Evolutionary conservation across 2,113 vertebrate genomes (phyloP).

Genomic region (Sinocyclocheilus maitianheensis): DNA sequence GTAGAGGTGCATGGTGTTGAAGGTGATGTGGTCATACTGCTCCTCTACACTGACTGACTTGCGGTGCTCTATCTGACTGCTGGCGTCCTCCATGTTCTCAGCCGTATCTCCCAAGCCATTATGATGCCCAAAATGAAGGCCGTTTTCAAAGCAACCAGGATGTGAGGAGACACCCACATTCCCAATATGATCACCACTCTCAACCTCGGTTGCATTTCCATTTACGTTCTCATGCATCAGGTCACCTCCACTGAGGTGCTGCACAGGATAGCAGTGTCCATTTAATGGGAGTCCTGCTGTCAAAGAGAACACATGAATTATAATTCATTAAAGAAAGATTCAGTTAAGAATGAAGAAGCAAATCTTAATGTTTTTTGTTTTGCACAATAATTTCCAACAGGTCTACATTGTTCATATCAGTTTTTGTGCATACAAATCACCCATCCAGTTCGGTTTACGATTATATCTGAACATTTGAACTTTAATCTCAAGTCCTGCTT

Average conservation of each 20-base stretch:
- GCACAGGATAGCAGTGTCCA: constrained; percentile 70
- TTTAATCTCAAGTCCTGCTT: constrained; percentile 59
- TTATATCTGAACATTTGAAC: constrained; percentile 41
- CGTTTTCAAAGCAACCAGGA: constrained; percentile 56
- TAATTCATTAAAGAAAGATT: constrained; percentile 1
- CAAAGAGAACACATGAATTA: constrained; percentile 71
- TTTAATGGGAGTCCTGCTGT: constrained; percentile 76
- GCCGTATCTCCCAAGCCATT: constrained; percentile 82
- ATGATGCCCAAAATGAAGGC: constrained; percentile 68
- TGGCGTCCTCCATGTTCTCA: constrained; percentile 82
- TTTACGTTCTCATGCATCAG: constrained; percentile 59
- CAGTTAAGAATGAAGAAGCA: too few relatives aligned
- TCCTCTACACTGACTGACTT: constrained; percentile 83
- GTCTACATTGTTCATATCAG: neutral
- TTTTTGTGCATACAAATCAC: constrained; percentile 47
- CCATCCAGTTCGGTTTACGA: constrained; percentile 32
- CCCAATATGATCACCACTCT: constrained; percentile 37
- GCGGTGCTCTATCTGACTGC: constrained; percentile 86
- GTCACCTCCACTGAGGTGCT: constrained; percentile 71
- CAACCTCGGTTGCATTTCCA: constrained; percentile 24
- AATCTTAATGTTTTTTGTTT: constrained; percentile 59
- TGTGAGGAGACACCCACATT: constrained; percentile 80
- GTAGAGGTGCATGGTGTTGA: constrained; percentile 87
- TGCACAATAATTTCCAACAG: constrained; percentile 61
- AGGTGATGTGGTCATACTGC: constrained; percentile 81